Evolutionary conservation across 2,888 invertebrate species (phyloP).

Genomic region (Scaptodrosophila latifasciaeformis): DNA sequence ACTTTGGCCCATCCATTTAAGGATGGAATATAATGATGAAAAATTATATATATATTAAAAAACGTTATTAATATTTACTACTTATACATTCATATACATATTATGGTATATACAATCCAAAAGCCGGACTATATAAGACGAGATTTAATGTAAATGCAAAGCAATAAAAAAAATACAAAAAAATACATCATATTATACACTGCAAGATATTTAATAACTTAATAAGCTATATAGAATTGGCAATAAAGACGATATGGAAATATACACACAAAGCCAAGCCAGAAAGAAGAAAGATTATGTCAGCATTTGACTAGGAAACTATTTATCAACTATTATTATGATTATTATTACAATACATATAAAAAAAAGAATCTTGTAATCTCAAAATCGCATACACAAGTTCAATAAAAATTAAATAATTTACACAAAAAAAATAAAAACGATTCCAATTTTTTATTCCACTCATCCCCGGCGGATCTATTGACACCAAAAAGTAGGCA

Average conservation of each 20-base stretch:
- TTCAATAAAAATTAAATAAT: slow-evolving; percentile 62
- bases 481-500: background rate
- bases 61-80: slow-evolving; percentile 19
- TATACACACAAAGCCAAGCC: no score
- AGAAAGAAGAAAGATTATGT: no score
- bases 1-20: no score
- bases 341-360: slow-evolving; percentile 1
- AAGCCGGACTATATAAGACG: slow-evolving; percentile 16
- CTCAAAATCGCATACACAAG: slow-evolving; percentile 35
- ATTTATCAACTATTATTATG: slow-evolving; percentile 42
- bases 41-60: slow-evolving; percentile 11
- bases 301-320: slow-evolving; percentile 29
- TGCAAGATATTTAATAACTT: no score
- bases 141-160: background rate
- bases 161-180: slow-evolving; percentile 4
- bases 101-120: slow-evolving; percentile 25
- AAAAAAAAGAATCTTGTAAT: slow-evolving; percentile 13
- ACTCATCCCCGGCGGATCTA: background rate
- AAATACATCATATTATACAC: background rate
- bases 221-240: no score
- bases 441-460: background rate
- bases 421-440: slow-evolving; percentile 39
- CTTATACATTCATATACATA: slow-evolving; percentile 24
- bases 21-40: background rate
- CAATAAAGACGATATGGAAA: no score